Percentiles rank a stretch among this genome's conserved stretches.
Conservation (phyloP, 2,113 vertebrate genomes). For the Macrotis lagotis region DNA sequence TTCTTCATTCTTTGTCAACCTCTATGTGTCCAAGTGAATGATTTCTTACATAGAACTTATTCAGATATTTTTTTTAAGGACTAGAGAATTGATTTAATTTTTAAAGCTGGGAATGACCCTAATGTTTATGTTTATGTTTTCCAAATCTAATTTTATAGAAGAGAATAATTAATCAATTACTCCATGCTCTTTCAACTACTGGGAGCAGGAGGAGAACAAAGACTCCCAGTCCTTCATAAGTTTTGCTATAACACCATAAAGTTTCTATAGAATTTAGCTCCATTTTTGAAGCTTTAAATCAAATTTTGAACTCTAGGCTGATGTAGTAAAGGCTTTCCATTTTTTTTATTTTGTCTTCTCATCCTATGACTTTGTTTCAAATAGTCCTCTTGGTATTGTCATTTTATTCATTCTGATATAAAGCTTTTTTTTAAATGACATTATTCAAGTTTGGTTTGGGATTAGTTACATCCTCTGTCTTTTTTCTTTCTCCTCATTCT, state of each 20-base stretch:
- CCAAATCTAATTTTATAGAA: not conserved
- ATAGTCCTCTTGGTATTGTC: not conserved
- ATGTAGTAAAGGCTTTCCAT: not conserved
- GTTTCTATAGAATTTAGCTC: not conserved
- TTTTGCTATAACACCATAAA: not conserved
- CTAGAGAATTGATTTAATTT: not conserved
- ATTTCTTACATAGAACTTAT: slow-evolving; percentile 12
- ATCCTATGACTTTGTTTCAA: not conserved
- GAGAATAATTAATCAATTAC: not conserved
- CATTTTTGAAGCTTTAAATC: not conserved
- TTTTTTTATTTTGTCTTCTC: not conserved
- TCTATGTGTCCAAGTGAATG: not conserved
- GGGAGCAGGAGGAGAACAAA: not conserved
- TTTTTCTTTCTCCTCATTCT: not conserved
- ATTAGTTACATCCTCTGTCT: not conserved
- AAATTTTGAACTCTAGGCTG: not conserved
- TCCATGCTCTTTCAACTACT: not conserved
- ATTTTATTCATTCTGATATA: not conserved
- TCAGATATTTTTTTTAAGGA: not conserved
- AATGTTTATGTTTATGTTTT: not conserved
- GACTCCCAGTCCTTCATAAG: not conserved
- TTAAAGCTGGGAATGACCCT: not conserved
- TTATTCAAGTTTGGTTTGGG: not conserved
- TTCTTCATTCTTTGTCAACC: not conserved
- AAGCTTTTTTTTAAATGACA: not conserved